Evolutionary conservation across 2,888 invertebrate species (phyloP), one percentile per base, ranked within the genome.

Genomic region (Eurois occulta): DNA sequence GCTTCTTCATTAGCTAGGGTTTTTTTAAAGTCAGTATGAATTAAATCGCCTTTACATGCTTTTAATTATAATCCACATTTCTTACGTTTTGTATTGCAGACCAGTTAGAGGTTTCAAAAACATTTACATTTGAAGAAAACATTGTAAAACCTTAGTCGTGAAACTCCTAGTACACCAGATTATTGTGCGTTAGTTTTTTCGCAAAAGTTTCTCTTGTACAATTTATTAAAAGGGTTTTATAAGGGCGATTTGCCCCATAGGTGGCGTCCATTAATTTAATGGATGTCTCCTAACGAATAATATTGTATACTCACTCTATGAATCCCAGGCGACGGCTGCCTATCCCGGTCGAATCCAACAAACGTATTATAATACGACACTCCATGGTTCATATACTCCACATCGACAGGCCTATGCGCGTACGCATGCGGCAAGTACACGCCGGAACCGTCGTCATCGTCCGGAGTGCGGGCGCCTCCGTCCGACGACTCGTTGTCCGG

Each of bases 401-500:
- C 95, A 76, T 96, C 95, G 5, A 90, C 87, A 13, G 95, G 94
- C 0, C 95, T 88, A 2, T 95, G 95, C 52, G 94, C 93, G 93
- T 98, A 98, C 84, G 97, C 89, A 89, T 98, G 98, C 86, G 98
- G 97, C 88, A 98, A 94, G 90, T 98, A 98, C 73, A 97, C 97
- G 75, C 97, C 97, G 38, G 97, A 96, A 58, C 96, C 97, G 94
- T 98, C 98, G 66, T 98, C 98, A 86, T 98, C 98, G 94, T 98
- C 98, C 0, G 98, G 96, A 55, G 97, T 97, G 6, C 97, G 92
- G 79, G 98, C 98, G 64, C 98, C 98, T 86, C 98, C 98, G 95
- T 98, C 98, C 1, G 98, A 98, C 88, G 98, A 98, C 95, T 98
- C 98, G 94, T 98, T 98, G 93, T 98, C 98, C 71, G 98, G 98